A percentile compares a stretch with the other conserved stretches of the same genome.
These are phyloP conservation scores for Hyles lineata DNA, from an alignment of 2,888 invertebrate genomes.

Conservation along the genomic window DNA sequence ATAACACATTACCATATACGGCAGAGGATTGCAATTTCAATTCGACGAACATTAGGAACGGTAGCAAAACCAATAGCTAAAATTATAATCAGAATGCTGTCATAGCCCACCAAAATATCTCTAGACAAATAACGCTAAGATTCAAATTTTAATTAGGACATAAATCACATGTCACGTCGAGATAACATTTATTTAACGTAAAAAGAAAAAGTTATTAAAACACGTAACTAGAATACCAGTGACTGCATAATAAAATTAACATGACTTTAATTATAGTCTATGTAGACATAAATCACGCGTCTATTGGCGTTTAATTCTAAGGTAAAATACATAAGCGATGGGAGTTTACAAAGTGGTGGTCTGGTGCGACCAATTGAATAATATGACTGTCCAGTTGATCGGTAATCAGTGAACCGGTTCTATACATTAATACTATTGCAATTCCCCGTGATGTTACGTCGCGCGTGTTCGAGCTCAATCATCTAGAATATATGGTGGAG, in stretches of 20 bases:
- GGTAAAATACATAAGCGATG: constrained; percentile 3
- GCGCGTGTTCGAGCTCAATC: constrained; percentile 69
- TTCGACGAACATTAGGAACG: too few relatives aligned
- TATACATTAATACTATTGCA: constrained; percentile 72
- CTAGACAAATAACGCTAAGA: too few relatives aligned
- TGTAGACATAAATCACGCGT: neutral
- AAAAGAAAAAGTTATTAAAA: neutral
- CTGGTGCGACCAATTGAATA: constrained; percentile 67
- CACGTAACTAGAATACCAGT: neutral
- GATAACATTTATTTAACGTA: constrained; percentile 6
- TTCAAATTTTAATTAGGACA: neutral
- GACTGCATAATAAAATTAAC: neutral
- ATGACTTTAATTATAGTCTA: neutral
- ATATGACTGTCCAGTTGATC: constrained; percentile 60
- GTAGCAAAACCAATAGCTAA: too few relatives aligned
- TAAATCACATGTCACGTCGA: neutral
- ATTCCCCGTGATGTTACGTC: constrained; percentile 60
- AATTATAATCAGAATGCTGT: too few relatives aligned
- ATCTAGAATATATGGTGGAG: constrained; percentile 61
- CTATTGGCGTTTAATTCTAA: neutral
- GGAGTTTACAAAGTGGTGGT: constrained; percentile 50
- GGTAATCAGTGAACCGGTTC: constrained; percentile 71
- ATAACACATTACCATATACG: too few relatives aligned
- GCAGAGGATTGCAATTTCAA: too few relatives aligned
- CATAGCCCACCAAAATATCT: too few relatives aligned